phyloP scores from a whole-genome alignment of 2,888 invertebrate genomes.

The Chironomus riparius region DNA sequence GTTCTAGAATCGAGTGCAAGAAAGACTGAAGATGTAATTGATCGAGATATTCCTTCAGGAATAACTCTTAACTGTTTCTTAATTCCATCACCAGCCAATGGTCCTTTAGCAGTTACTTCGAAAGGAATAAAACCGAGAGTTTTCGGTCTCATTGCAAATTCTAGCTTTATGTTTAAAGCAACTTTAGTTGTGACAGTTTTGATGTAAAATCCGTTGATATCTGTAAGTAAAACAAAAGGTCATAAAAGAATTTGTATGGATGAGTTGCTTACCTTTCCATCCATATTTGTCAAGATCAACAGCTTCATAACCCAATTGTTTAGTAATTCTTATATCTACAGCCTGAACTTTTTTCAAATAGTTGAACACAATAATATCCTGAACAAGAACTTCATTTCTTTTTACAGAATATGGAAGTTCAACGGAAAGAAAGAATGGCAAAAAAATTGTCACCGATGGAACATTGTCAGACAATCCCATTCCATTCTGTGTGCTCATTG shows the following conservation, averaged over 20 bases:
- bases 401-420: not conserved
- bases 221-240: no score
- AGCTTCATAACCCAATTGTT: not conserved
- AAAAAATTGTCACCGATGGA: not conserved
- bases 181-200: not conserved
- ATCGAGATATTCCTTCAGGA: not conserved
- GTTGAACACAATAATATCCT: not conserved
- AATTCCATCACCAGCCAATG: constrained; percentile 5
- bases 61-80: not conserved
- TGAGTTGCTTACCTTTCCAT: not conserved
- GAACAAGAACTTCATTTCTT: not conserved
- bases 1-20: not conserved
- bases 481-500: not conserved
- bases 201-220: not conserved
- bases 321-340: not conserved
- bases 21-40: not conserved
- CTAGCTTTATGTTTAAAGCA: not conserved
- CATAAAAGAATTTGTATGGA: no score
- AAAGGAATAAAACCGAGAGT: not conserved
- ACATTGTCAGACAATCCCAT: not conserved
- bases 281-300: not conserved
- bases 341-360: not conserved
- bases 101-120: not conserved
- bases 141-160: not conserved
- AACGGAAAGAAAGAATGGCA: not conserved